Evolutionary conservation across 2,888 invertebrate species (phyloP), one percentile per base, ranked within the genome.

Genomic region (Gisinianus flammeolus): DNA sequence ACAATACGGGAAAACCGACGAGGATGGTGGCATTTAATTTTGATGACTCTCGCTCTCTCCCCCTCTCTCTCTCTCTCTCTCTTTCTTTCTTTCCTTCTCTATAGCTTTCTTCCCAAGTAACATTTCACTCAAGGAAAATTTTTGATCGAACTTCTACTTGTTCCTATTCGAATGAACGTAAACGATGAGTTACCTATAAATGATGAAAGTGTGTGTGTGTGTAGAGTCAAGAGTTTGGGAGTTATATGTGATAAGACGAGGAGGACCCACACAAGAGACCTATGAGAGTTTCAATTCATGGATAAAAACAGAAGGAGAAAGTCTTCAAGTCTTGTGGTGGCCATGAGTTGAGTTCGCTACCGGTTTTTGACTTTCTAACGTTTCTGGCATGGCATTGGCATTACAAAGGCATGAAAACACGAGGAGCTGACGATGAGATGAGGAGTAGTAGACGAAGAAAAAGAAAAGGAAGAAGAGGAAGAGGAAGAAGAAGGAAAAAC

Each of bases 11-110:
- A 56, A 75, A 78, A 78, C 58, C 66, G 62, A 69, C 35, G 75
- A 67, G 72, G 76, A 76, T 76, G 76, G 72, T 79, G 79, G 79
- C 79, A 79, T 79, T 79, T 79, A 79, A 79, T 79, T 79, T 77
- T 79, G 79, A 79, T 79, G 79, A 77, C 77, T 78, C 73, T 66
- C 44, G 22, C 24, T 28, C 26, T 26, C 24, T 64, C 26, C 31
- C 35, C 28, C 74, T 74, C 26, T 24, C 24, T 74, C 31, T 33
- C 33, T 73, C 24, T 31, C 35, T 24, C 22, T 35, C 22, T 62
- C 26, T 26, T 19, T 44, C 44, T 12, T 19, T 44, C 44, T 44
- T 6, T 44, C 44, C 19, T 19, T 44, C 56, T 62, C 62, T 62
- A 12, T 12, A 10, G 62, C 26, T 70, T 35, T 52, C 52, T 26